These are phyloP conservation scores for Clamator glandarius DNA, from an alignment of 2,797 vertebrate species.

Conservation along the genomic window DNA sequence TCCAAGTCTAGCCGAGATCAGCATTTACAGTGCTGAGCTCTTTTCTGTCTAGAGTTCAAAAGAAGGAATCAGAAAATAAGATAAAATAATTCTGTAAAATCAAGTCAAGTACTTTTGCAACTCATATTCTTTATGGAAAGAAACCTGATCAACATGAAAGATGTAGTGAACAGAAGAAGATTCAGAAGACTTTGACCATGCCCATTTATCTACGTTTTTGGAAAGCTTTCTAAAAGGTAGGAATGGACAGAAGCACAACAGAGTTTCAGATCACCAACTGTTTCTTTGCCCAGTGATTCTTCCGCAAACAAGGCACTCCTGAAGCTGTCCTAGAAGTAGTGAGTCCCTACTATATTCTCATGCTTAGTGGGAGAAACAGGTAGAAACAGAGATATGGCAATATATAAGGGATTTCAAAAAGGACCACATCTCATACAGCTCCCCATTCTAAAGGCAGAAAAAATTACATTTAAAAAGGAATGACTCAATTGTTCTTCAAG, in stretches of 20 bases:
- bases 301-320: neutral
- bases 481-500: constrained; percentile 34
- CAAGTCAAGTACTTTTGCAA: neutral
- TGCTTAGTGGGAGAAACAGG: neutral
- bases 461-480: neutral
- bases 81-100: neutral
- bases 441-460: constrained; percentile 1
- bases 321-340: neutral
- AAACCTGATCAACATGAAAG: neutral
- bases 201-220: neutral
- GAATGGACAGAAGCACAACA: neutral
- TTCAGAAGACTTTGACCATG: neutral
- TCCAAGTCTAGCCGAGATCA: neutral
- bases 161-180: neutral
- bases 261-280: neutral
- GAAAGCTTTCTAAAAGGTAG: neutral
- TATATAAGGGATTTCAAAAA: neutral
- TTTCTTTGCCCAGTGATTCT: neutral
- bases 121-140: neutral
- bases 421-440: neutral
- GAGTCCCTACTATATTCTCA: neutral
- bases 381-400: neutral
- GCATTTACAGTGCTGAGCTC: neutral
- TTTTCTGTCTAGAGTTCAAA: neutral
- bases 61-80: neutral